These are phyloP conservation scores for Apodemia duryi DNA, from an alignment of 2,888 invertebrate genomes.

Conservation along the genomic window DNA sequence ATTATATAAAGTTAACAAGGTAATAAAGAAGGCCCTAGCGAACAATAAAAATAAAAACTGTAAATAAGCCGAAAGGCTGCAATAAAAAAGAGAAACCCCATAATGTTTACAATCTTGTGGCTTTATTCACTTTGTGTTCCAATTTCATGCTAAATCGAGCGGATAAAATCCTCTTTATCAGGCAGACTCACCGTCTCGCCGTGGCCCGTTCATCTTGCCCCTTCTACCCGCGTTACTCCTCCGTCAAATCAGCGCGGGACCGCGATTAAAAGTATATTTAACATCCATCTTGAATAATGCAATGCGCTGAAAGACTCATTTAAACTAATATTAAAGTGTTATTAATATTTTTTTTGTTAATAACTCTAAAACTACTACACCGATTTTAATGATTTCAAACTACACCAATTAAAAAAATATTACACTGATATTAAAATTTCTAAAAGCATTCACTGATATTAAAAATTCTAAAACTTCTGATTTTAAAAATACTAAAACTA, in stretches of 20 bases:
- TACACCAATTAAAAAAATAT: too few species aligned
- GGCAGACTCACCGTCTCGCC: slow-evolving; percentile 72
- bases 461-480: too few species aligned
- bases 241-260: slow-evolving; percentile 38
- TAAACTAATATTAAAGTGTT: slow-evolving; percentile 37
- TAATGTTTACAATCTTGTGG: slow-evolving; percentile 79
- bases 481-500: too few species aligned
- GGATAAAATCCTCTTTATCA: slow-evolving; percentile 77
- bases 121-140: slow-evolving; percentile 80
- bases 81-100: slow-evolving; percentile 75
- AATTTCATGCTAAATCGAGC: slow-evolving; percentile 80
- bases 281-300: slow-evolving; percentile 60
- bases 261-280: slow-evolving; percentile 64
- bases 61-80: slow-evolving; percentile 70
- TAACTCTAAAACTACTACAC: too few species aligned
- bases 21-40: slow-evolving; percentile 67
- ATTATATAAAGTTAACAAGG: slow-evolving; percentile 75
- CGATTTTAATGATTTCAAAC: too few species aligned
- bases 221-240: slow-evolving; percentile 30
- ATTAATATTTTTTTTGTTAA: too few species aligned
- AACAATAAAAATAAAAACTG: slow-evolving; percentile 72
- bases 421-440: too few species aligned
- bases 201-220: slow-evolving; percentile 36
- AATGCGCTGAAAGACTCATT: slow-evolving; percentile 57
- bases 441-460: too few species aligned